These are phyloP conservation scores for Rhinopithecus roxellana DNA, from an alignment of 2,113 vertebrate genomes.

Conservation along the genomic window DNA sequence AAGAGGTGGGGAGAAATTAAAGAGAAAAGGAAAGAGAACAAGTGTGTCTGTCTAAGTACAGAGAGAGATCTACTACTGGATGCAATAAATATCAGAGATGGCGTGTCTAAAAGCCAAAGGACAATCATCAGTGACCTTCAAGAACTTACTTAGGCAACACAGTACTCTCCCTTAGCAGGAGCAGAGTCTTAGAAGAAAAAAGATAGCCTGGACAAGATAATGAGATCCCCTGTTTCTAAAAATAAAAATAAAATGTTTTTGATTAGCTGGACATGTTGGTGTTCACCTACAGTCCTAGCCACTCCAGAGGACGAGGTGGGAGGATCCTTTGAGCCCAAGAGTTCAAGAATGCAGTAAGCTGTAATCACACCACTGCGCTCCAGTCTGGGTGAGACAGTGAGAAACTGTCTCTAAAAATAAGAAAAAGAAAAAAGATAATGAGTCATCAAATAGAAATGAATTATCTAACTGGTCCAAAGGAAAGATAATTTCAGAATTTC, in stretches of 20 bases:
- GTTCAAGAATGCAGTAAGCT: too few species aligned
- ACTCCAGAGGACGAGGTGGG: too few species aligned
- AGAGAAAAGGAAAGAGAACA: background rate
- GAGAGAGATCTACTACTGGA: background rate
- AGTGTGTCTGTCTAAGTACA: slow-evolving; percentile 5
- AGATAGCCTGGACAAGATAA: too few species aligned
- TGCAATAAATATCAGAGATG: background rate
- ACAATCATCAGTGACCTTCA: background rate
- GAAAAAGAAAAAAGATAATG: slow-evolving; percentile 24
- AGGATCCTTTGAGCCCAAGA: too few species aligned
- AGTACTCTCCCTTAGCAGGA: background rate
- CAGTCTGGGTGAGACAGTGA: too few species aligned
- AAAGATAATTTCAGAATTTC: slow-evolving; percentile 29
- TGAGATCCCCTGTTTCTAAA: too few species aligned
- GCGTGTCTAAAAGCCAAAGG: background rate
- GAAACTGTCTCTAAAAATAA: background rate
- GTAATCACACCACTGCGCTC: too few species aligned
- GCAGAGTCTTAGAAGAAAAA: background rate
- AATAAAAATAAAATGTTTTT: too few species aligned
- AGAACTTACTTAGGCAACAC: background rate
- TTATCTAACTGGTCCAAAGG: background rate
- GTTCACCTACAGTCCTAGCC: too few species aligned
- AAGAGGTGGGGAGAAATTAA: background rate
- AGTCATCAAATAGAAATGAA: slow-evolving; percentile 28
- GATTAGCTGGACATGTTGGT: too few species aligned